A percentile compares a stretch with the other conserved stretches of the same genome.
phyloP scores from a whole-genome alignment of 2,797 vertebrate genomes.

The Anisognathus igniventris region DNA sequence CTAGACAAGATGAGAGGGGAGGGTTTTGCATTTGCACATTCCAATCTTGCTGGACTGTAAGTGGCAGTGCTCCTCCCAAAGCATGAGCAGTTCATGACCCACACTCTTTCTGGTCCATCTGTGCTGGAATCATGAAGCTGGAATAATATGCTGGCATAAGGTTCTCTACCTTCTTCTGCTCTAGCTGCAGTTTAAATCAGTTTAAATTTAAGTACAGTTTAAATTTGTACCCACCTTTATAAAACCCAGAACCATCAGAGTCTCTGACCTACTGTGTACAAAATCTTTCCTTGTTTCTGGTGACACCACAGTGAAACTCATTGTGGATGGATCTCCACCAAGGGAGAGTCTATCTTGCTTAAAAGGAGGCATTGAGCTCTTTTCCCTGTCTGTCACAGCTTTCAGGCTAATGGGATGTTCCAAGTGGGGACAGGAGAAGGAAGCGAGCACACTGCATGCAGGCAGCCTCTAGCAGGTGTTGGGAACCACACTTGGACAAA shows the following conservation, averaged over 20 bases:
- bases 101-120: neutral
- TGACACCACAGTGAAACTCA: neutral
- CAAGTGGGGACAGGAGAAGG: neutral
- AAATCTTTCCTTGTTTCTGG: neutral
- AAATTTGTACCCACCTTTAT: neutral
- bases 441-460: neutral
- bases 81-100: accelerated
- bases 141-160: neutral
- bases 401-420: neutral
- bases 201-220: neutral
- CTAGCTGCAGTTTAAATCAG: neutral
- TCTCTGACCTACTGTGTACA: neutral
- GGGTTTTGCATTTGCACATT: neutral
- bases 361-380: neutral
- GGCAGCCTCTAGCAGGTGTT: neutral
- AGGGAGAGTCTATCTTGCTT: neutral
- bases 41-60: accelerated
- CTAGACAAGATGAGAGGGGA: neutral
- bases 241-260: neutral
- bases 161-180: neutral
- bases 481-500: neutral
- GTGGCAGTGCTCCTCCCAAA: neutral
- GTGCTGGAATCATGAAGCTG: neutral
- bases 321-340: neutral
- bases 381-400: neutral